phyloP scores from a whole-genome alignment of 2,888 invertebrate species.

The Syritta pipiens region DNA sequence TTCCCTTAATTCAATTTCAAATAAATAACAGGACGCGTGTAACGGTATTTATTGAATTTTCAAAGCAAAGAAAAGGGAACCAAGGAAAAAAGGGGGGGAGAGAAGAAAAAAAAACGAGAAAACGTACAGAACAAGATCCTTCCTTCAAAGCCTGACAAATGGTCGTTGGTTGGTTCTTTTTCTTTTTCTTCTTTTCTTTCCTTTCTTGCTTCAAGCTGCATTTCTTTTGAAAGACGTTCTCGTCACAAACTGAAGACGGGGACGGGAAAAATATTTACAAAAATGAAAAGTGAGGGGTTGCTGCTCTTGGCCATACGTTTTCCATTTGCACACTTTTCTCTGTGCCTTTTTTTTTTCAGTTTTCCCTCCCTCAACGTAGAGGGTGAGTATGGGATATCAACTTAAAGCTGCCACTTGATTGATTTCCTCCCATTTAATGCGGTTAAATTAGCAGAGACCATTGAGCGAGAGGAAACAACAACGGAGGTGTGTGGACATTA shows the following conservation, averaged over 20 bases:
- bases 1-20: background rate
- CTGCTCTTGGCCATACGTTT: conserved; percentile 1
- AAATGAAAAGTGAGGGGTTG: conserved; percentile 14
- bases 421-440: conserved; percentile 42
- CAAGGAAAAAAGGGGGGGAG: background rate
- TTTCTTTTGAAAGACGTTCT: conserved; percentile 4
- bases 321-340: background rate
- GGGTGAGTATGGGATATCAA: conserved; percentile 18
- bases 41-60: conserved; percentile 16
- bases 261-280: background rate
- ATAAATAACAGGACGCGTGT: conserved; percentile 1
- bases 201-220: conserved; percentile 10
- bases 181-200: no score
- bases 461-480: conserved; percentile 10
- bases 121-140: no score
- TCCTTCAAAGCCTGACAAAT: conserved; percentile 37
- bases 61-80: no score
- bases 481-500: conserved; percentile 8
- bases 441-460: conserved; percentile 47
- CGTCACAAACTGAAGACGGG: no score
- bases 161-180: no score
- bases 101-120: background rate
- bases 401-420: conserved; percentile 30
- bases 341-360: background rate
- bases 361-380: background rate